Conservation (phyloP, 2,888 invertebrate genomes). For the Protophormia terraenovae region DNA sequence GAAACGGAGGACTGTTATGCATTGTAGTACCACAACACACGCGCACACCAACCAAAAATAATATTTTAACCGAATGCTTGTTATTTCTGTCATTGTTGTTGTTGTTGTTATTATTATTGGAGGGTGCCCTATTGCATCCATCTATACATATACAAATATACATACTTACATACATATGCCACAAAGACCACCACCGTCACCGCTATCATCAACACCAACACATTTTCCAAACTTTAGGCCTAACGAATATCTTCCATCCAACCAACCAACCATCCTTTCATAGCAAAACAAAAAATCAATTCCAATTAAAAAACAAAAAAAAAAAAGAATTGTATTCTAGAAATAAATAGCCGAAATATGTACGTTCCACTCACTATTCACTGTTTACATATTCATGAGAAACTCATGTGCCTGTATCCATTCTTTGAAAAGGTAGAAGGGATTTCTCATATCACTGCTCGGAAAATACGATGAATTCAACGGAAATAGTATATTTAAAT, state of each 20-base stretch:
- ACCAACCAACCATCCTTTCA: constrained; percentile 28
- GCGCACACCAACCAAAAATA: constrained; percentile 58
- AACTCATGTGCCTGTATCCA: neutral
- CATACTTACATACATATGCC: constrained; percentile 7
- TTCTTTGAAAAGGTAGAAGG: neutral
- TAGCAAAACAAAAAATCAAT: constrained; percentile 55
- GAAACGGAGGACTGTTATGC: too few relatives aligned
- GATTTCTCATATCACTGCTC: neutral
- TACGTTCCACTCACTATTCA: neutral
- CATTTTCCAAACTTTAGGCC: constrained; percentile 28
- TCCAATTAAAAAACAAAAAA: constrained; percentile 33
- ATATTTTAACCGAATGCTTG: constrained; percentile 48
- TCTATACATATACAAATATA: constrained; percentile 7
- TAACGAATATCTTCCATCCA: too few relatives aligned
- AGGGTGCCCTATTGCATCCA: constrained; percentile 61
- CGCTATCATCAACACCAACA: neutral
- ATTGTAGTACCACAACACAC: constrained; percentile 42
- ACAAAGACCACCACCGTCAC: neutral
- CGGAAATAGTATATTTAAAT: constrained; percentile 34
- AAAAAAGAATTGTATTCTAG: constrained; percentile 8
- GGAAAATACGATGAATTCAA: neutral
- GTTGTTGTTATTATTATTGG: constrained; percentile 38
- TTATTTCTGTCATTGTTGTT: too few relatives aligned
- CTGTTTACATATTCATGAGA: neutral
- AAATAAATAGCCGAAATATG: constrained; percentile 47